Base-by-base conservation (phyloP, 2,797 vertebrate genomes). In the Vireo griseus region DNA sequence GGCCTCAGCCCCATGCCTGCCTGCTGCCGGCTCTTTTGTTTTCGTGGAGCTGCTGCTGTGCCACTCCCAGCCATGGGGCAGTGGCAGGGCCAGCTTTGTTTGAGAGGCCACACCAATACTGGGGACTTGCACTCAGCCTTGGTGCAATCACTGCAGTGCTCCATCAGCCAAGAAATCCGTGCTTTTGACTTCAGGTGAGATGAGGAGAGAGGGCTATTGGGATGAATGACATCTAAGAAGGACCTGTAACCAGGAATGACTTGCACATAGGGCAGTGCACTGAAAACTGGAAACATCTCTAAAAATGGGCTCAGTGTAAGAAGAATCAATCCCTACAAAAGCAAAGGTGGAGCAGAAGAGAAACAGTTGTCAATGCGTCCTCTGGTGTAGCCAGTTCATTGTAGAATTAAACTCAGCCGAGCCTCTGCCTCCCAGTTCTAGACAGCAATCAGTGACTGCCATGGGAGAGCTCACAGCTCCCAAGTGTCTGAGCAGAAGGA, bases 1-100 rank as follows among this genome's bases (percentile, higher is more conserved):
- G 52, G 11, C 17, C 44, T 45, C 1, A 0, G 28, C 8, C 37
- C 26, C 28, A 13, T 0, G 0, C 5, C 47, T 52, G 28, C 28
- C 26, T 45, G 37, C 51, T 67, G 21, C 24, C 29, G 86, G 8
- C 9, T 80, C 18, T 45, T 57, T 29, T 73, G 40, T 33, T 59
- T 37, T 8, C n/a, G 19, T 29, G 22, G 22, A 26, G 11, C 44
- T 73, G 55, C 31, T 83, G 17, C 35, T 0, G 0, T 76, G 37
- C 24, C 1, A 0, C 11, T 83, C 45, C 37, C n/a, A 40, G 51
- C 29, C 31, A 4, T 0, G 1, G 24, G 54, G 24, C 18, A 50
- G 19, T 0, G 25, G 31, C 67, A 90, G n/a, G 67, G 28, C 25
- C 13, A 8, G 29, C 7, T 51, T 10, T 22, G 31, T 7, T 9